A percentile compares a stretch with the other conserved stretches of the same genome.
Conservation (phyloP, 2,888 invertebrate species). For the Dione vanillae region DNA sequence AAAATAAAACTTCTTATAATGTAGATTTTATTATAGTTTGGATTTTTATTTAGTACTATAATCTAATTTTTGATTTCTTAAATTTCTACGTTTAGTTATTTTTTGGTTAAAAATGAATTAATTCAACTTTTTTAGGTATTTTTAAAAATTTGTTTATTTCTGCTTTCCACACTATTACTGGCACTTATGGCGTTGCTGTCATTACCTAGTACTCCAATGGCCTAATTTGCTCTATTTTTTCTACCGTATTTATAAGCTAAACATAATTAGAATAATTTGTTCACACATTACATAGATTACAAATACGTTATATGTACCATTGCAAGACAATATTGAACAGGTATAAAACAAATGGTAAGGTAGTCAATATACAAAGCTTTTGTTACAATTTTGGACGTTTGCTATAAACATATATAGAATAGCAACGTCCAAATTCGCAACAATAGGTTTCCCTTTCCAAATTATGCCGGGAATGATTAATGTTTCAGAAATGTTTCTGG, state of each 20-base stretch:
- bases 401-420: background rate
- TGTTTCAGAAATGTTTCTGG: constrained; percentile 21
- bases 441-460: constrained; percentile 16
- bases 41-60: no score
- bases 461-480: constrained; percentile 20
- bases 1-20: background rate
- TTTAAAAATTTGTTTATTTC: background rate
- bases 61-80: background rate
- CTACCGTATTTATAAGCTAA: background rate
- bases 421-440: background rate
- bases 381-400: no score
- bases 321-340: no score
- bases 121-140: no score
- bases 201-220: no score
- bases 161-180: background rate
- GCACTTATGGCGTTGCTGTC: no score
- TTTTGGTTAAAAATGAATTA: no score
- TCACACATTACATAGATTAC: background rate
- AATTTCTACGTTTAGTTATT: no score
- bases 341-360: no score
- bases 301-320: no score
- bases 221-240: no score
- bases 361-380: background rate
- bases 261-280: background rate
- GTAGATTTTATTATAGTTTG: background rate